These are phyloP conservation scores for Lutraria rhynchaena DNA, from an alignment of 1,140 invertebrate species.

Conservation along the genomic window DNA sequence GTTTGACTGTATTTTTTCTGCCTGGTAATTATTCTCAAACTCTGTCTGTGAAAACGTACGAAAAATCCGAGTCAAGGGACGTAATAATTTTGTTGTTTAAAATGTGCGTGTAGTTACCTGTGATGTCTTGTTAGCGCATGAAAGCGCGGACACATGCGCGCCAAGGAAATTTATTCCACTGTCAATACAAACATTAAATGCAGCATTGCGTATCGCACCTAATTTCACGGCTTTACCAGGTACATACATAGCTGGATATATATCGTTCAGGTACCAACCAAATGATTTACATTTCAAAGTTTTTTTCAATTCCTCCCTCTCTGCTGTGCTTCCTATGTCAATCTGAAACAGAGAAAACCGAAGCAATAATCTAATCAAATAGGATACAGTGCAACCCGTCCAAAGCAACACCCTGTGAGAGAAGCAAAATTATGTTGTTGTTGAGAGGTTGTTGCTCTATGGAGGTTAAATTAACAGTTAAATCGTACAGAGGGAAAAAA, in stretches of 20 bases:
- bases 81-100: too few species aligned
- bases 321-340: conserved; percentile 94
- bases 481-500: too few species aligned
- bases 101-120: too few species aligned
- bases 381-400: too few species aligned
- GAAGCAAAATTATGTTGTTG: too few species aligned
- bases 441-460: too few species aligned
- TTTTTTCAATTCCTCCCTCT: conserved; percentile 89
- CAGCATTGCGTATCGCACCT: conserved; percentile 68
- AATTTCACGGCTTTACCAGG: conserved; percentile 84
- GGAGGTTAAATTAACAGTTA: too few species aligned
- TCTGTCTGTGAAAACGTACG: background rate
- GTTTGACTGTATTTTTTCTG: background rate
- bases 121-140: conserved; percentile 2
- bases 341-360: too few species aligned
- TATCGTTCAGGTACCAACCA: conserved; percentile 98
- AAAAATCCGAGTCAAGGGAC: too few species aligned
- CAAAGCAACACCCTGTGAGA: too few species aligned
- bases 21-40: background rate
- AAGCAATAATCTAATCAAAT: background rate
- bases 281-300: conserved; percentile 86
- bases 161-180: conserved; percentile 17
- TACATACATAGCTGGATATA: conserved; percentile 95
- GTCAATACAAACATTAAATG: conserved; percentile 19
- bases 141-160: background rate